These are phyloP conservation scores for Campylomormyrus numenius DNA, from an alignment of 2,113 vertebrate genomes.

Conservation along the genomic window DNA sequence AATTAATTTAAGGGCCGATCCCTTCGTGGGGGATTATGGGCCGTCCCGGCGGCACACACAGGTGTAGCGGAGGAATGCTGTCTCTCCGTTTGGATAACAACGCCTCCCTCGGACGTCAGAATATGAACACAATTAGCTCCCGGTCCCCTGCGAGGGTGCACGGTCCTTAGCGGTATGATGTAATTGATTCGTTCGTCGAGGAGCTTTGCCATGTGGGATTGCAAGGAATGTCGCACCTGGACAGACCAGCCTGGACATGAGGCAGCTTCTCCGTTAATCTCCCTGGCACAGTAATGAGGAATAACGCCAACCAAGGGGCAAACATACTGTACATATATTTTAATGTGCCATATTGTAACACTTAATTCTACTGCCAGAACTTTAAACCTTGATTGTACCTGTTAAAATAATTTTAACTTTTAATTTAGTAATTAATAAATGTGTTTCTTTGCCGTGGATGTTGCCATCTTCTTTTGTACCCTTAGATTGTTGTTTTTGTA, in stretches of 20 bases:
- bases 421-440: neutral
- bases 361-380: neutral
- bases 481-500: neutral
- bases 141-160: neutral
- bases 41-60: neutral
- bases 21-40: neutral
- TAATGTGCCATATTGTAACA: neutral
- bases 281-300: neutral
- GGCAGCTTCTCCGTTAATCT: neutral
- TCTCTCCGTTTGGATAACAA: neutral
- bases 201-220: neutral
- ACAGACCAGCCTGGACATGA: neutral
- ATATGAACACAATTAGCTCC: neutral
- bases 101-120: neutral
- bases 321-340: neutral
- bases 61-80: neutral
- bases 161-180: neutral
- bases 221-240: neutral
- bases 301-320: neutral
- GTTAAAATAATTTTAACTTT: neutral
- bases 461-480: neutral
- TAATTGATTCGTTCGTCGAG: constrained; percentile 8
- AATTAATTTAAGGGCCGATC: constrained; percentile 1
- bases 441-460: neutral
- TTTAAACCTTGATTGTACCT: neutral